Evolutionary conservation across 2,888 invertebrate genomes (phyloP), one percentile per base, ranked within the genome.

Genomic region (Drosophila greeni): DNA sequence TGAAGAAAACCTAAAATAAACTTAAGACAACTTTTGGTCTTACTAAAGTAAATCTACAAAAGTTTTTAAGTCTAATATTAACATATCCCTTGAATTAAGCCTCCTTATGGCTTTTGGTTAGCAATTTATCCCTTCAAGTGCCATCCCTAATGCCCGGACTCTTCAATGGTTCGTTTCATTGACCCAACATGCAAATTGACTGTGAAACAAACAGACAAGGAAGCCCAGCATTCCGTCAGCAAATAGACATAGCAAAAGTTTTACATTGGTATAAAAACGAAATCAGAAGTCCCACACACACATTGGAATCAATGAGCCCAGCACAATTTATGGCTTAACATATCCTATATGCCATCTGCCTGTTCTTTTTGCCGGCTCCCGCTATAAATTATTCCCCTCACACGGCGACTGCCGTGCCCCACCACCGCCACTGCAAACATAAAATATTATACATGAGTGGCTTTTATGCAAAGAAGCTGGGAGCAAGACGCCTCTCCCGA

Each of bases 371-470:
- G 47, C 56, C 18, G 56, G n/a, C n/a, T 72, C 54, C 16, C 34
- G 61, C 67, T 52, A 80, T 78, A 80, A 78, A 77, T 80, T 78
- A 78, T 69, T 57, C 52, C 26, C 64, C 55, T 31, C 39, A 36
- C 51, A 61, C 24, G 24, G 33, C 23, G 16, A 18, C 33, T 7
- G 24, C 39, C 39, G 4, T 1, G 23, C n/a, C 23, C 23, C 23
- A 14, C 23, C 20, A 14, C 14, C 16, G 9, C 8, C 39, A 14
- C 12, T n/a, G 34, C 61, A 49, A 49, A 65, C 78, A 76, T 79
- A 70, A 79, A 79, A 79, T 76, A 76, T 75, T 60, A 69, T 69
- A 78, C 70, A 80, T 69, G 78, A 76, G 71, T 74, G 65, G 71
- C 69, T 73, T 72, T 71, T 66, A 60, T 66, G 57, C 68, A 58